A percentile compares a stretch with the other conserved stretches of the same genome.
Evolutionary conservation across 2,797 vertebrate species (phyloP).

Genomic region (Crypturellus tataupa): DNA sequence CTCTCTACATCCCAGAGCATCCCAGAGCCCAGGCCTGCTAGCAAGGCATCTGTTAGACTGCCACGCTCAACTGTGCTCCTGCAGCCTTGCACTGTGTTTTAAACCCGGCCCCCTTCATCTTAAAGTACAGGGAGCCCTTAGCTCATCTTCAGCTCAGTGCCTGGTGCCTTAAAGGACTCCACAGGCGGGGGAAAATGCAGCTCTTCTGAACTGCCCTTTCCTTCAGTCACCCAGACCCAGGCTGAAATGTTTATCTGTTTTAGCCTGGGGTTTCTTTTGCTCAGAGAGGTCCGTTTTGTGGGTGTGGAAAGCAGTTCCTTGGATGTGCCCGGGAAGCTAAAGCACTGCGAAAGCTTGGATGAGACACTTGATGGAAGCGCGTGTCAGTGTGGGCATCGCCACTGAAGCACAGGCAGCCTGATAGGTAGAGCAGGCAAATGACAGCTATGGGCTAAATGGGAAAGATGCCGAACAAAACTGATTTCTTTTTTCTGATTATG

Average conservation of each 20-base stretch:
- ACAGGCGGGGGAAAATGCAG: background rate
- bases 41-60: background rate
- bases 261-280: background rate
- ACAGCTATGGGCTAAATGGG: background rate
- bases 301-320: background rate
- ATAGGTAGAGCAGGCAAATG: background rate
- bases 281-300: background rate
- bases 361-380: background rate
- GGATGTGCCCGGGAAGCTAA: background rate
- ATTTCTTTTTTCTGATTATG: background rate
- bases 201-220: background rate
- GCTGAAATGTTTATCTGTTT: background rate
- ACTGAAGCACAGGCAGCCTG: background rate
- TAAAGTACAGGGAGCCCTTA: background rate
- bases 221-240: background rate
- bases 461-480: background rate
- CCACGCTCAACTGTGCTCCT: background rate
- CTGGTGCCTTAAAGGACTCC: background rate
- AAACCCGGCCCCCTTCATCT: background rate
- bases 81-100: background rate
- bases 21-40: constrained; percentile 7
- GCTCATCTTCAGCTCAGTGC: background rate
- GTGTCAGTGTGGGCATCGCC: background rate
- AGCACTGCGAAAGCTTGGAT: background rate
- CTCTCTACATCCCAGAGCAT: background rate